A percentile compares a stretch with the other conserved stretches of the same genome.
phyloP scores from a whole-genome alignment of 23 tunicate genomes.

The Halocynthia aurantium region DNA sequence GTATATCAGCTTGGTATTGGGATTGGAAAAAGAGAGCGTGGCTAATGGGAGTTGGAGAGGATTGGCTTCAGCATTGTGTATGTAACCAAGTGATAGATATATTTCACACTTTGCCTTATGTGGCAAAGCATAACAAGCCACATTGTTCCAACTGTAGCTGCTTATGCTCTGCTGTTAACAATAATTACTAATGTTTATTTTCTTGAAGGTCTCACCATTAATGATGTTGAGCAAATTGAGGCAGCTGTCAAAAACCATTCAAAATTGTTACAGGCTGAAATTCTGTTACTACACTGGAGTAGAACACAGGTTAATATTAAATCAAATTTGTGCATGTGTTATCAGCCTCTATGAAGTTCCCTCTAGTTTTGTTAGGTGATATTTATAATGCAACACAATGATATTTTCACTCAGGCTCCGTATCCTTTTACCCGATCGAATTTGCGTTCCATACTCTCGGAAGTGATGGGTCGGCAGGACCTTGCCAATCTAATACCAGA shows the following conservation, averaged over 20 bases:
- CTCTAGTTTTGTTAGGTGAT: too few relatives aligned
- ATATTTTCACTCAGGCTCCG: slow-evolving; percentile 36
- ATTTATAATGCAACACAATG: too few relatives aligned
- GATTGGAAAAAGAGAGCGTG: slow-evolving; percentile 64
- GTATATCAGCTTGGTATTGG: slow-evolving; percentile 43
- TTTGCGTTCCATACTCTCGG: slow-evolving; percentile 26
- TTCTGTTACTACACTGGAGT: slow-evolving; percentile 13
- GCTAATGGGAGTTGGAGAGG: slow-evolving; percentile 76
- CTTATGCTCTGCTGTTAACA: too few relatives aligned
- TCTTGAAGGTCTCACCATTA: not conserved
- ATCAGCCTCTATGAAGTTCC: too few relatives aligned
- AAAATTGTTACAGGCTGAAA: slow-evolving; percentile 11
- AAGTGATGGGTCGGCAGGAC: slow-evolving; percentile 24
- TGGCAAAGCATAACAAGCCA: too few relatives aligned
- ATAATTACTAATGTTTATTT: too few relatives aligned
- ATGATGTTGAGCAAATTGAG: slow-evolving; percentile 12
- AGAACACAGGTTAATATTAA: not conserved
- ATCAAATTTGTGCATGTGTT: too few relatives aligned
- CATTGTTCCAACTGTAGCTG: too few relatives aligned
- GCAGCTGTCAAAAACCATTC: not conserved
- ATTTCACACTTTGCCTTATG: not conserved
- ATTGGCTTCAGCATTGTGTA: slow-evolving; percentile 56
- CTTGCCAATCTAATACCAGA: slow-evolving; percentile 10
- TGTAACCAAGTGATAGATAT: not conserved
- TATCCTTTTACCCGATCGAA: slow-evolving; percentile 39